A percentile compares a stretch with the other conserved stretches of the same genome.
Evolutionary conservation across 2,113 vertebrate genomes (phyloP).

Genomic region (Ploceus nigricollis): DNA sequence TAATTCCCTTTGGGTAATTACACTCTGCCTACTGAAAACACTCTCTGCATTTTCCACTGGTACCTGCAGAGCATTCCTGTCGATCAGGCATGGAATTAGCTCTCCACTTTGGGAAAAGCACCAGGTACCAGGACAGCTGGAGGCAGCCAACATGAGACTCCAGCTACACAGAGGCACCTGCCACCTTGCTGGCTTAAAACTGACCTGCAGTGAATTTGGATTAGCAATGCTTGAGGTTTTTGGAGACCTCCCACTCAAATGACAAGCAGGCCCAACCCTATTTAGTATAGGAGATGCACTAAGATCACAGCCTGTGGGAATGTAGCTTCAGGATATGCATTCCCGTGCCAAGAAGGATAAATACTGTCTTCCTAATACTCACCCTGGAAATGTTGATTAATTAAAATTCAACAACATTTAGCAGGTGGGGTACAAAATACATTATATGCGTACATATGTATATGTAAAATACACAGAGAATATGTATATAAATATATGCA

Average conservation of each 20-base stretch:
- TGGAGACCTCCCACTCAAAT: not conserved
- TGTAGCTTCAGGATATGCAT: not conserved
- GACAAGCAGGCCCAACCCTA: not conserved
- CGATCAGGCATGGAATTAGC: not conserved
- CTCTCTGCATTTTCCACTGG: not conserved
- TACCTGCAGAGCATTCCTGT: not conserved
- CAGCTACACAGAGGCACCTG: not conserved
- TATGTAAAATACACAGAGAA: not conserved
- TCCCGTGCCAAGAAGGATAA: not conserved
- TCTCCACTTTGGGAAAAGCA: not conserved
- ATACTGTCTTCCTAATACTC: not conserved
- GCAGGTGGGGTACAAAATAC: not conserved
- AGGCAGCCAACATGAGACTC: not conserved
- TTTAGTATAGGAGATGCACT: not conserved
- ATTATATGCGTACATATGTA: not conserved
- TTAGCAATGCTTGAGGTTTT: not conserved
- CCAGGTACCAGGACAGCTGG: not conserved
- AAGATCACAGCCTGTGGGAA: not conserved
- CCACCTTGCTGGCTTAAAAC: not conserved
- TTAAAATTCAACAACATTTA: not conserved
- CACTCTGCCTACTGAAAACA: slow-evolving; percentile 2
- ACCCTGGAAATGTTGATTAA: not conserved
- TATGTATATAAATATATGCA: not conserved
- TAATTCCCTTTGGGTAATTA: slow-evolving; percentile 57
- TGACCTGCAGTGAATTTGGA: not conserved